Percentiles rank a stretch among this genome's conserved stretches.
Conservation (phyloP, 2,113 vertebrate species). For the Callithrix jacchus region DNA sequence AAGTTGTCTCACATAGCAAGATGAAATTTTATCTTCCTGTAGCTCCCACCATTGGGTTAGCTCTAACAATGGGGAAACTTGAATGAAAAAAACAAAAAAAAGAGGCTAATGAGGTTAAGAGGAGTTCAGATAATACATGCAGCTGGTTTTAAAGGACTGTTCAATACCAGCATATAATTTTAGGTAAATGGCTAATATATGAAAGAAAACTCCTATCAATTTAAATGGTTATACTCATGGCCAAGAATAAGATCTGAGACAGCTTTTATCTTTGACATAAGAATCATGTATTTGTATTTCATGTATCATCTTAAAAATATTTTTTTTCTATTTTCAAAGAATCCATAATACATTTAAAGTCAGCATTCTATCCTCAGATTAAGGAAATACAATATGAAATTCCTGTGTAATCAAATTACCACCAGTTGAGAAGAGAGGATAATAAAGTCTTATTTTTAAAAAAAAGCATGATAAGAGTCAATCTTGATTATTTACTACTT, state of each 20-base stretch:
- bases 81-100: background rate
- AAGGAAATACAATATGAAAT: slow-evolving; percentile 29
- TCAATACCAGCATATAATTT: slow-evolving; percentile 9
- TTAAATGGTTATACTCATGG: background rate
- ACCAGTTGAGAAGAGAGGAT: background rate
- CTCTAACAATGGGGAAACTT: background rate
- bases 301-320: slow-evolving; percentile 36
- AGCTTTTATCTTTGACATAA: slow-evolving; percentile 44
- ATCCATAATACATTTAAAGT: slow-evolving; percentile 16
- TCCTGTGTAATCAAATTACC: slow-evolving; percentile 30
- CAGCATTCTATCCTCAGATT: background rate
- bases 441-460: background rate
- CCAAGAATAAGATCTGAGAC: slow-evolving; percentile 14
- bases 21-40: slow-evolving; percentile 38
- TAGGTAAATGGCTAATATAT: background rate
- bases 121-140: slow-evolving; percentile 17
- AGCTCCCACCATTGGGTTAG: background rate
- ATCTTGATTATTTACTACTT: slow-evolving; percentile 16
- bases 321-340: slow-evolving; percentile 35
- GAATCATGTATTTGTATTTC: slow-evolving; percentile 26
- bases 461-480: background rate
- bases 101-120: background rate
- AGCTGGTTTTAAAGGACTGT: slow-evolving; percentile 23
- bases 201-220: background rate
- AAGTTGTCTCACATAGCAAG: background rate